Evolutionary conservation across 1,140 invertebrate species (phyloP), one percentile per base, ranked within the genome.

Genomic region (Heterodera carotae): DNA sequence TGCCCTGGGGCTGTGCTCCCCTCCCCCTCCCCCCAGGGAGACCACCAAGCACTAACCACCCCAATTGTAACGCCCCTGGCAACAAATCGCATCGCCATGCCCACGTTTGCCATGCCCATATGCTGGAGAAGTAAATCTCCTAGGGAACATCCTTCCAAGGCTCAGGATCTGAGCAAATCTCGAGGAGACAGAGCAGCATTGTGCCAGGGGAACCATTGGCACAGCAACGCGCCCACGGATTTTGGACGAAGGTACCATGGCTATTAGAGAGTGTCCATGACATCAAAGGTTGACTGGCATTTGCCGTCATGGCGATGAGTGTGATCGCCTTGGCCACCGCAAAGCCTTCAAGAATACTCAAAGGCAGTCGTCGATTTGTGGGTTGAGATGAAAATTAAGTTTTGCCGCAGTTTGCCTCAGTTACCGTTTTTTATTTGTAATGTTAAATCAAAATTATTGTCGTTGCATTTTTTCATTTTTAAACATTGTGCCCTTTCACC

Each of bases 81-180:
- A 66, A 66, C 62, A 66, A 66, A 66, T 66, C 62, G 25, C 62
- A 66, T 27, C 62, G 62, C 62, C 60, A 66, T 66, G 18, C 48
- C 48, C 48, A 43, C 39, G n/a, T n/a, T n/a, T n/a, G n/a, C n/a
- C n/a, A n/a, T n/a, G n/a, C n/a, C n/a, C n/a, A n/a, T n/a, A n/a
- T n/a, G 12, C 48, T 56, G 48, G 48, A 56, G 48, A 56, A 56
- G 15, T 4, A 43, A n/a, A 56, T 56, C 22, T 56, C 48, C 48
- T 15, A 22, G 48, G 48, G 48, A 56, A 56, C 15, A 56, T 56
- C 48, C 48, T 22, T 22, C 22, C 48, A 18, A 56, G 22, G 48
- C 15, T 56, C 48, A 56, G 48, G 48, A 56, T 56, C 39, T 56
- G 3, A 56, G 48, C 48, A 56, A 56, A 56, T 5, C 48, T 18